phyloP scores from a whole-genome alignment of 2,888 invertebrate genomes.

The Allygus modestus region DNA sequence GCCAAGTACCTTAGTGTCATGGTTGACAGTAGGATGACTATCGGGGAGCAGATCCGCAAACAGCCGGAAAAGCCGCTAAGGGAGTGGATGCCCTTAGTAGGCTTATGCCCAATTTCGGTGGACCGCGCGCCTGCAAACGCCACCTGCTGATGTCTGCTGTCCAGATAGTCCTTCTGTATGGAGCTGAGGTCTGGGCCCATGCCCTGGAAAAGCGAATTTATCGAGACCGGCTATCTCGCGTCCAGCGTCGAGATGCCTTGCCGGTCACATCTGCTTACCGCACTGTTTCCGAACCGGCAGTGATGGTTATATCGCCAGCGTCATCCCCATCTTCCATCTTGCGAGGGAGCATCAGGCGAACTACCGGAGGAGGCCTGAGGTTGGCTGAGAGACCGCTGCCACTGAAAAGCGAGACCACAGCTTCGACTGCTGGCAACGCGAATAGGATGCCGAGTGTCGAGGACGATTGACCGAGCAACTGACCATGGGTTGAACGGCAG shows the following conservation, averaged over 20 bases:
- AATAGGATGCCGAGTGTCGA: slow-evolving; percentile 65
- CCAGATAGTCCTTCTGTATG: slow-evolving; percentile 68
- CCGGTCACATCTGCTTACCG: slow-evolving; percentile 68
- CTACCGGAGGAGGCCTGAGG: slow-evolving; percentile 24
- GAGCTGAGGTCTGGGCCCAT: slow-evolving; percentile 63
- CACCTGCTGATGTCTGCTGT: slow-evolving; percentile 62
- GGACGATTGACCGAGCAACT: slow-evolving; percentile 67
- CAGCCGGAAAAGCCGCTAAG: slow-evolving; percentile 65
- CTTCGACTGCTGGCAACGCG: slow-evolving; percentile 65
- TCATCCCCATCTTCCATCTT: slow-evolving; percentile 70
- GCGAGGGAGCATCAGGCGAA: slow-evolving; percentile 64
- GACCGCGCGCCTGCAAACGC: slow-evolving; percentile 62
- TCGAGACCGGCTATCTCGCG: slow-evolving; percentile 64
- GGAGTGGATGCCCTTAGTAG: slow-evolving; percentile 63
- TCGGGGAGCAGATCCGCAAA: slow-evolving; percentile 65
- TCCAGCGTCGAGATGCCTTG: slow-evolving; percentile 68
- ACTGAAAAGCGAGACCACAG: slow-evolving; percentile 54
- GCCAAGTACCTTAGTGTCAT: slow-evolving; percentile 60
- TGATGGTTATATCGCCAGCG: slow-evolving; percentile 67
- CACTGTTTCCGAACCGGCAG: slow-evolving; percentile 69
- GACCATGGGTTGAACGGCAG: slow-evolving; percentile 62
- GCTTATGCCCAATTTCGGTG: slow-evolving; percentile 69
- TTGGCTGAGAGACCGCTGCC: slow-evolving; percentile 24
- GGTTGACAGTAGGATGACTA: slow-evolving; percentile 66
- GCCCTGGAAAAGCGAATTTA: slow-evolving; percentile 63